A percentile compares a stretch with the other conserved stretches of the same genome.
Conservation (phyloP, 2,113 vertebrate species). For the Empidonax traillii region DNA sequence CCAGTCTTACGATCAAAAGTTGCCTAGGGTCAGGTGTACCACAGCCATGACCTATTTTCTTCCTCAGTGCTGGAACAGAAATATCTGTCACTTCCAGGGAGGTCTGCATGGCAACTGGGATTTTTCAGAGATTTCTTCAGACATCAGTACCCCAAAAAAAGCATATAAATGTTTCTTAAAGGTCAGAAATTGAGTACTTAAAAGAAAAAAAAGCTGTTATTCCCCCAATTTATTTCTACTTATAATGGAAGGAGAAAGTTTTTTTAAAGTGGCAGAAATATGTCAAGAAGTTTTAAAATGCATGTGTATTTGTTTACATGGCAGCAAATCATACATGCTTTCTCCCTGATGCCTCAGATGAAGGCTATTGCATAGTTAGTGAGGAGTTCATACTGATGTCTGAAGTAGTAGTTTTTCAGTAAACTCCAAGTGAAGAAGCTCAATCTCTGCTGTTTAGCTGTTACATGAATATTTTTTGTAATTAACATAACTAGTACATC, state of each 20-base stretch:
- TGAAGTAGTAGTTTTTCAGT: background rate
- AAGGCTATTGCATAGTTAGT: background rate
- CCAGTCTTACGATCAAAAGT: background rate
- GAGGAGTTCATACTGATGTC: background rate
- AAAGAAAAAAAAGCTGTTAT: background rate
- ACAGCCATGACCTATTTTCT: background rate
- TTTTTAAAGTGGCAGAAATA: background rate
- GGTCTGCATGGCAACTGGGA: accelerated
- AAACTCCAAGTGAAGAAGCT: background rate
- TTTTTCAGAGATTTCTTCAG: background rate
- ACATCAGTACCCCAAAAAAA: background rate
- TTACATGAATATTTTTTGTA: background rate
- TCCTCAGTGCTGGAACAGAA: background rate
- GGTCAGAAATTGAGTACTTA: accelerated
- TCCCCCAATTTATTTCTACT: background rate
- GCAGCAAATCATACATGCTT: background rate
- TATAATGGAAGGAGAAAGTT: background rate
- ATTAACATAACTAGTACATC: background rate
- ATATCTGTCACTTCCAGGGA: background rate
- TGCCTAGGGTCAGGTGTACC: background rate
- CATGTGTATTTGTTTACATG: background rate
- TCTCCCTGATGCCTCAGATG: background rate
- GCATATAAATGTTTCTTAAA: background rate
- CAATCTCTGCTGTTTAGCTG: background rate
- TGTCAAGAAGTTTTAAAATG: background rate